phyloP scores from a whole-genome alignment of 2,797 vertebrate species.

The Clamator glandarius region DNA sequence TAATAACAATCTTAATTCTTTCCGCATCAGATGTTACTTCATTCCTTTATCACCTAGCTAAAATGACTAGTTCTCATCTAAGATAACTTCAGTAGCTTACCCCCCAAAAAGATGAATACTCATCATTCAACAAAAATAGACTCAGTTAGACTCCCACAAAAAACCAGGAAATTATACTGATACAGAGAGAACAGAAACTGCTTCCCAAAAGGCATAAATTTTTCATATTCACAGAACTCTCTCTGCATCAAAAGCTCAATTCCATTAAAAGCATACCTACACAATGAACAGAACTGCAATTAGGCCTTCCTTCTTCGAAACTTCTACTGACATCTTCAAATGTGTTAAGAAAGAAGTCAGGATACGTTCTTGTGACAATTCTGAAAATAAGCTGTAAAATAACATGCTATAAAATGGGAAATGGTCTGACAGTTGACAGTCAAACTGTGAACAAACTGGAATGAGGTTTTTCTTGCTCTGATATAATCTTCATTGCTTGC shows the following conservation, averaged over 20 bases:
- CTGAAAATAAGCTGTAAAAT: neutral
- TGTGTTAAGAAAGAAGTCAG: neutral
- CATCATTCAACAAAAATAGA: neutral
- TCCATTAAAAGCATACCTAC: neutral
- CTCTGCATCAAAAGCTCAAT: neutral
- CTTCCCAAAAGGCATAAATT: neutral
- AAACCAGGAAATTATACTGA: neutral
- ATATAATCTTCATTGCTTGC: neutral
- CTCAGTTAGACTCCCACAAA: neutral
- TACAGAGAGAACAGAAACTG: neutral
- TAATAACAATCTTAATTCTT: neutral
- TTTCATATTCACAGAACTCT: neutral
- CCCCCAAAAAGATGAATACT: neutral
- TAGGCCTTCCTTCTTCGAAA: neutral
- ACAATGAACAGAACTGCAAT: neutral
- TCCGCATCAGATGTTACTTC: neutral
- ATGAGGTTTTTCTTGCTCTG: neutral
- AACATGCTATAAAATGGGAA: neutral
- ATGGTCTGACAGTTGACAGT: accelerated
- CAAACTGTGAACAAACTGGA: neutral
- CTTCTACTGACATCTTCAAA: neutral
- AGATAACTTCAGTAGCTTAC: neutral
- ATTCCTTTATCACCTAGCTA: neutral
- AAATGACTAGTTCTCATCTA: neutral
- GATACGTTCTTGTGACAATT: neutral